phyloP scores from a whole-genome alignment of 1,140 invertebrate species.

The Gryon sp. region DNA sequence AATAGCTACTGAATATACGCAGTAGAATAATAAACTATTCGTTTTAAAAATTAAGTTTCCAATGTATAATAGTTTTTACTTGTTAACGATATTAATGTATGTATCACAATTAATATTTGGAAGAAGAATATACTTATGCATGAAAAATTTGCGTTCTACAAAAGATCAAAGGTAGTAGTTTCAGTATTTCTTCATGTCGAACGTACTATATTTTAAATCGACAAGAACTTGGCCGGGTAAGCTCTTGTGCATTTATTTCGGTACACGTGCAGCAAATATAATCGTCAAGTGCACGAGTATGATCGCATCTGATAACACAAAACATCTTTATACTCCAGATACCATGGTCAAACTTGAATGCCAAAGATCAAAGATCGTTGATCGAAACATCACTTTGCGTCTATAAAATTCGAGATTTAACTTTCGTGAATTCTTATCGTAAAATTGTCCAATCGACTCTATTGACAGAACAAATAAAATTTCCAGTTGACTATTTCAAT shows the following conservation, averaged over 20 bases:
- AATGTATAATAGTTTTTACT: too few relatives aligned
- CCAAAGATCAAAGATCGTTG: slow-evolving; percentile 47
- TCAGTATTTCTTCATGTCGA: slow-evolving; percentile 21
- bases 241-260: slow-evolving; percentile 23
- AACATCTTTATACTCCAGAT: slow-evolving; percentile 47
- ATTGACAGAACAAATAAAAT: slow-evolving; percentile 23
- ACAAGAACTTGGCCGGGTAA: slow-evolving; percentile 7
- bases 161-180: slow-evolving; percentile 53
- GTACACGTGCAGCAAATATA: slow-evolving; percentile 51
- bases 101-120: slow-evolving; percentile 42
- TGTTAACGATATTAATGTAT: too few relatives aligned
- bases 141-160: slow-evolving; percentile 27
- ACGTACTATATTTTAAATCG: slow-evolving; percentile 12
- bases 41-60: too few relatives aligned
- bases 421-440: slow-evolving; percentile 31
- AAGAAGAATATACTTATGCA: slow-evolving; percentile 24
- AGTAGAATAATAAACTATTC: too few relatives aligned
- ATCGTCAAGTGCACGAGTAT: slow-evolving; percentile 52
- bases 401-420: slow-evolving; percentile 40
- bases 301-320: slow-evolving; percentile 39
- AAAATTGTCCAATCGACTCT: slow-evolving; percentile 24
- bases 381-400: slow-evolving; percentile 33
- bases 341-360: slow-evolving; percentile 45
- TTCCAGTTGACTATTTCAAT: slow-evolving; percentile 6
- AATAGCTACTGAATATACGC: too few relatives aligned